A percentile compares a stretch with the other conserved stretches of the same genome.
These are phyloP conservation scores for Daubentonia madagascariensis DNA, from an alignment of 2,113 vertebrate genomes.

Conservation along the genomic window DNA sequence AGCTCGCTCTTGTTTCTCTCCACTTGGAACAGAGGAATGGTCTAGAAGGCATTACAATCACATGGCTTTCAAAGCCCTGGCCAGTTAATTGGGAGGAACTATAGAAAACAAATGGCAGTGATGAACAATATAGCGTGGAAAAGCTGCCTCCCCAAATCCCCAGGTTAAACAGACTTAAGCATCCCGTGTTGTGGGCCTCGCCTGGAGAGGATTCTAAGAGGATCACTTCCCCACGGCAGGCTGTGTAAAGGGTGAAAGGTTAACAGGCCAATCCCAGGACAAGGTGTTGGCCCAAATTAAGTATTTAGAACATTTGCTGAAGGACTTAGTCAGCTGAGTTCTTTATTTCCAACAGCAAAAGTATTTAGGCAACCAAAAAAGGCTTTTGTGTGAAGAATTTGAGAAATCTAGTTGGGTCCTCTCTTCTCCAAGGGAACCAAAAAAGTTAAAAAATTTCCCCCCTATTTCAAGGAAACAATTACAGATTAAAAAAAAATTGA, in stretches of 20 bases:
- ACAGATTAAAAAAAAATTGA: background rate
- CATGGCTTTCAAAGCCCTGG: conserved; percentile 31
- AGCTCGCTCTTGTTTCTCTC: background rate
- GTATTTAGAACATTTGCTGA: conserved; percentile 76
- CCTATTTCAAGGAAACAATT: background rate
- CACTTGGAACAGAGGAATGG: background rate
- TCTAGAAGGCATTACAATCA: background rate
- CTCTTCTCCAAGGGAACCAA: conserved; percentile 35
- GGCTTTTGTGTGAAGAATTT: conserved; percentile 69
- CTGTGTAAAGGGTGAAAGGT: conserved; percentile 71
- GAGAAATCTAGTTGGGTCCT: conserved; percentile 51
- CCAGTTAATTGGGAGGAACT: conserved; percentile 50
- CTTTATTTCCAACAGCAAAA: conserved; percentile 67
- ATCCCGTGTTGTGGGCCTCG: background rate
- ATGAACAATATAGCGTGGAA: conserved; percentile 51
- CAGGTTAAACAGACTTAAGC: conserved; percentile 72
- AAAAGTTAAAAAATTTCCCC: background rate
- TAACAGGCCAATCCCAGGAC: conserved; percentile 70
- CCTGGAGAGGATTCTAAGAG: conserved; percentile 49
- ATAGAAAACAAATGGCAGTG: conserved; percentile 36
- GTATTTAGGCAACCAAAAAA: conserved; percentile 66
- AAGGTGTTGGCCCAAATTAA: conserved; percentile 71
- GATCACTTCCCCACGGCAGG: conserved; percentile 54
- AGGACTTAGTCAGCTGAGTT: conserved; percentile 62
- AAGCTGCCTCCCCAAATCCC: conserved; percentile 71